Percentiles rank a stretch among this genome's conserved stretches.
These are phyloP conservation scores for Eumacrocentrus americanus DNA, from an alignment of 2,888 invertebrate genomes.

Conservation along the genomic window DNA sequence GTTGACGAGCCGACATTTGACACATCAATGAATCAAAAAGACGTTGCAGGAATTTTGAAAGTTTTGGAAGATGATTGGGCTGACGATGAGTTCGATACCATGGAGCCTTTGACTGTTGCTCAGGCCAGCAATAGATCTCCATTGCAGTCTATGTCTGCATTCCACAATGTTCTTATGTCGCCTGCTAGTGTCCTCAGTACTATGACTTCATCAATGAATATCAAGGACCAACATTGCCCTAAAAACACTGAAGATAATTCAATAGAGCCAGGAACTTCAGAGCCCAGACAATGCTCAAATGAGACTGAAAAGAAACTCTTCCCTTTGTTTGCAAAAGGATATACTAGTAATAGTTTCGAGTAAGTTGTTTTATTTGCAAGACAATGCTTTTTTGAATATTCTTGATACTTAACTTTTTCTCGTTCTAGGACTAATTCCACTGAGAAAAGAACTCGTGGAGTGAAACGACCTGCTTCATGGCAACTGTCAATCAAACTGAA, in stretches of 20 bases:
- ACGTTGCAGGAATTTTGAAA: slow-evolving; percentile 54
- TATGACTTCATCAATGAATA: slow-evolving; percentile 65
- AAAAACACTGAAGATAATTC: slow-evolving; percentile 4
- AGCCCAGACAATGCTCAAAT: slow-evolving; percentile 32
- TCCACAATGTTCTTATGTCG: slow-evolving; percentile 55
- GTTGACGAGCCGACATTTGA: slow-evolving; percentile 54
- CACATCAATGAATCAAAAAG: slow-evolving; percentile 45
- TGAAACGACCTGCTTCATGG: slow-evolving; percentile 47
- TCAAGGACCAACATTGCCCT: slow-evolving; percentile 53
- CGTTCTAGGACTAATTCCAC: slow-evolving; percentile 36
- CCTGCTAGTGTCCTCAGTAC: slow-evolving; percentile 64
- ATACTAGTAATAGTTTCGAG: slow-evolving; percentile 37
- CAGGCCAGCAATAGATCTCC: slow-evolving; percentile 35
- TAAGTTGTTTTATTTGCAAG: too few species aligned
- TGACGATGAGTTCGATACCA: slow-evolving; percentile 51
- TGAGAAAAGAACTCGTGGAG: slow-evolving; percentile 30
- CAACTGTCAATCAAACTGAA: slow-evolving; percentile 63
- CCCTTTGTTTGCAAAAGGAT: slow-evolving; percentile 54
- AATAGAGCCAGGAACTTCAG: slow-evolving; percentile 12
- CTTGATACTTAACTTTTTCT: slow-evolving; percentile 5
- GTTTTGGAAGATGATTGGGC: slow-evolving; percentile 58
- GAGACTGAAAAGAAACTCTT: slow-evolving; percentile 41
- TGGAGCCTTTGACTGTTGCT: slow-evolving; percentile 38
- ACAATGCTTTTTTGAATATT: too few species aligned
- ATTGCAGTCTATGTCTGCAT: slow-evolving; percentile 39